Conservation (phyloP, 2,797 vertebrate species). For the Harpagifer antarcticus region DNA sequence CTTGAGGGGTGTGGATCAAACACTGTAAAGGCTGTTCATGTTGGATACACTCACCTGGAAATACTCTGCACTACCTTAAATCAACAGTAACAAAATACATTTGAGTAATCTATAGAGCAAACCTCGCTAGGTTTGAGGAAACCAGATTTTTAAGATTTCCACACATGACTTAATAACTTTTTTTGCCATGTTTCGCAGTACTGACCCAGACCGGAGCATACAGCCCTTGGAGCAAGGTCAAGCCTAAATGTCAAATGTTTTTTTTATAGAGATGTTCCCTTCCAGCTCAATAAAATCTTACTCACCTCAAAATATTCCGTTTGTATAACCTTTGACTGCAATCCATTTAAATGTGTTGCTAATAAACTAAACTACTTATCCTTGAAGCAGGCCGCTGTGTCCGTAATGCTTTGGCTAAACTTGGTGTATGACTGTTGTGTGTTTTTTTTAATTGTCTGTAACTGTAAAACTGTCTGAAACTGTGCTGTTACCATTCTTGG, state of each 20-base stretch:
- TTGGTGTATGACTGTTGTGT: too few species aligned
- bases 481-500: too few species aligned
- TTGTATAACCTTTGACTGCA: not conserved
- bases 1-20: constrained; percentile 1
- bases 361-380: not conserved
- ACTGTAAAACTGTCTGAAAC: too few species aligned
- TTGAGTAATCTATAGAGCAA: not conserved
- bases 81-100: not conserved
- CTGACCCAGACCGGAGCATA: constrained; percentile 4
- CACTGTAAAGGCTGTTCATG: not conserved
- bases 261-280: not conserved
- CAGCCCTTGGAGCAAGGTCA: constrained; percentile 34
- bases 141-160: not conserved
- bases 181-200: constrained; percentile 14
- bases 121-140: constrained; percentile 6
- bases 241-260: constrained; percentile 2
- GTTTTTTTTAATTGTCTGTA: too few species aligned
- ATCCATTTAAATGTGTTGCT: not conserved
- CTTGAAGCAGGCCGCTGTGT: too few species aligned
- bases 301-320: not conserved
- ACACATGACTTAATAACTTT: not conserved
- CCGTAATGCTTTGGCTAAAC: too few species aligned
- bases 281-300: not conserved
- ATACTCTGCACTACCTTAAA: not conserved
- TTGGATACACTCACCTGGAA: not conserved